A percentile compares a stretch with the other conserved stretches of the same genome.
Conservation (phyloP, 2,888 invertebrate species). For the Coleophora flavipennella region DNA sequence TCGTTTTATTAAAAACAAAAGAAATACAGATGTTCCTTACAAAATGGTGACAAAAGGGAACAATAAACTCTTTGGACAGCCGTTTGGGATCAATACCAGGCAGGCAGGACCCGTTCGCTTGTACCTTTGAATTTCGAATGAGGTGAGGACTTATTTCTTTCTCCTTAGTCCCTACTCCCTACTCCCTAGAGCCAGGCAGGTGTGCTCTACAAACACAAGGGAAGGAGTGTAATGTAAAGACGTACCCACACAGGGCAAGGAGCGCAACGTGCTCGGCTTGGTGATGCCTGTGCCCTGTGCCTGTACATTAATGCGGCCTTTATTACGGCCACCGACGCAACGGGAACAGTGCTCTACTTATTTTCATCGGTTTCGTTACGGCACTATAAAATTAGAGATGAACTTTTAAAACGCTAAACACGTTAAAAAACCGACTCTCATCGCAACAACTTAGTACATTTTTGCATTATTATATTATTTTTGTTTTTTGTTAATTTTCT, state of each 20-base stretch:
- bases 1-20: conserved; percentile 30
- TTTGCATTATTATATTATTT: too few relatives aligned
- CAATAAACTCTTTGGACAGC: conserved; percentile 26
- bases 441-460: too few relatives aligned
- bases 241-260: conserved; percentile 3
- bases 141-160: conserved; percentile 4
- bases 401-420: too few relatives aligned
- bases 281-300: neutral
- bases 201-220: conserved; percentile 15
- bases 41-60: conserved; percentile 29
- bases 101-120: too few relatives aligned
- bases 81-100: conserved; percentile 30
- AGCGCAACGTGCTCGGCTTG: conserved; percentile 1
- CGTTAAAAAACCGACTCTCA: too few relatives aligned
- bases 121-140: conserved; percentile 26
- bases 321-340: too few relatives aligned
- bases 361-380: too few relatives aligned
- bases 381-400: too few relatives aligned
- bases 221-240: neutral
- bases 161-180: conserved; percentile 11
- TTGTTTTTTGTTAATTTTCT: too few relatives aligned
- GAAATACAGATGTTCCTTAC: conserved; percentile 43
- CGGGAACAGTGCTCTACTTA: too few relatives aligned
- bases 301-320: neutral
- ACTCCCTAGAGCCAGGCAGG: conserved; percentile 19